Conservation (phyloP, 2,888 invertebrate species). For the Eilema sororculum region DNA sequence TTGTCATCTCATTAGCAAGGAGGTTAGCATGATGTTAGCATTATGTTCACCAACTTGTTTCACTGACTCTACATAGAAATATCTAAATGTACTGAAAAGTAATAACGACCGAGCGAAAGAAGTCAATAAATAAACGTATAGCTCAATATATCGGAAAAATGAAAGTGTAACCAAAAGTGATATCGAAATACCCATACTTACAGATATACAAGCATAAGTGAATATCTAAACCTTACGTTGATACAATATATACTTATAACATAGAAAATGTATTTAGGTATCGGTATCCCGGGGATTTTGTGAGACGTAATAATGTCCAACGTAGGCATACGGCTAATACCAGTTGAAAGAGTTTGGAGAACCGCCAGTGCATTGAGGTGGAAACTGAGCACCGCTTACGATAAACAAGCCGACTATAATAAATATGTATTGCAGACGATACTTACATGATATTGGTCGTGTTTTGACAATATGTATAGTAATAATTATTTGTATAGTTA, state of each 20-base stretch:
- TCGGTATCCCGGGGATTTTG: constrained; percentile 27
- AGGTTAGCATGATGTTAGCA: not conserved
- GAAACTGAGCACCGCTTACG: constrained; percentile 41
- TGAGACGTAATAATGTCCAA: constrained; percentile 34
- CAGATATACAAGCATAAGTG: not conserved
- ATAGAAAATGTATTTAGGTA: constrained; percentile 37
- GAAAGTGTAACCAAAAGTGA: not conserved
- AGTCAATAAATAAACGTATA: not conserved
- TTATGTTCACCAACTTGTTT: not conserved
- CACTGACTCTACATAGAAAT: not conserved
- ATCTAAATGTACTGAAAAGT: not conserved
- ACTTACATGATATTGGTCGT: constrained; percentile 3
- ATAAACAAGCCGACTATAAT: constrained; percentile 28
- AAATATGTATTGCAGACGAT: constrained; percentile 13
- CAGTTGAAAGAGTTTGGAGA: constrained; percentile 51
- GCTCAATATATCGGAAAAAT: not conserved
- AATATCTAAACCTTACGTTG: constrained; percentile 20
- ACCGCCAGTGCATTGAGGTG: constrained; percentile 55
- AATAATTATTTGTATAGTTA: too few species aligned
- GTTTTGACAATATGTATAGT: not conserved
- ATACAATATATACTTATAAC: constrained; percentile 24
- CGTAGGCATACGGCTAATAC: constrained; percentile 28
- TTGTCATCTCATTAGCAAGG: not conserved
- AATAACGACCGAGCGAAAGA: not conserved
- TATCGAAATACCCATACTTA: not conserved